Conservation (phyloP, 2,113 vertebrate species). For the Zosterops borbonicus region DNA sequence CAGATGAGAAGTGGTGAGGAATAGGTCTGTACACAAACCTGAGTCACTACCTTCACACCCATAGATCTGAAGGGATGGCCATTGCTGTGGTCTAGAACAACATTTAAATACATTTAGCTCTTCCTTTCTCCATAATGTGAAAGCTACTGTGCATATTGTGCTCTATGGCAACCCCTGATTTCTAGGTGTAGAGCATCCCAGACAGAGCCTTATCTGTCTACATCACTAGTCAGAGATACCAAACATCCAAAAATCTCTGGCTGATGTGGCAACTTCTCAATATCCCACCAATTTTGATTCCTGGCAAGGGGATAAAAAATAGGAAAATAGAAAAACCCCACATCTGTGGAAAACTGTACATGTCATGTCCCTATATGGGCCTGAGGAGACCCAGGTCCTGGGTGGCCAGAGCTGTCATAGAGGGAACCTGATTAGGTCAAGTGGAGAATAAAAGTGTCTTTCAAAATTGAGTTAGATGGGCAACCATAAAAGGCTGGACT, state of each 20-base stretch:
- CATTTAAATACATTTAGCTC: background rate
- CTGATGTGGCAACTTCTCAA: background rate
- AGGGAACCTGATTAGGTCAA: background rate
- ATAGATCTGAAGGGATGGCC: background rate
- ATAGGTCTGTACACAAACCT: rapidly evolving
- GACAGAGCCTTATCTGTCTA: background rate
- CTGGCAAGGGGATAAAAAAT: background rate
- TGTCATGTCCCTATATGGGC: rapidly evolving
- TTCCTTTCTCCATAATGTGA: background rate
- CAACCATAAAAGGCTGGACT: background rate
- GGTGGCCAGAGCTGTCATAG: background rate
- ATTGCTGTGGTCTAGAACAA: background rate
- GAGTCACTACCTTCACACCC: background rate
- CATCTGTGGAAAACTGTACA: background rate
- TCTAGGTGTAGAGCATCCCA: background rate
- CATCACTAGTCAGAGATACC: background rate
- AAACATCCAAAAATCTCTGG: background rate
- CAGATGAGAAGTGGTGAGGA: background rate
- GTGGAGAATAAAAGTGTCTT: background rate
- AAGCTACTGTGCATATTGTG: background rate
- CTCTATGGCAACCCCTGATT: background rate
- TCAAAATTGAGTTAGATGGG: background rate
- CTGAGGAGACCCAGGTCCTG: background rate
- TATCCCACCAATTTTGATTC: background rate
- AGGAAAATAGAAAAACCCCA: rapidly evolving